A percentile compares a stretch with the other conserved stretches of the same genome.
phyloP scores from a whole-genome alignment of 23 tunicate genomes.

The Styela clava region DNA sequence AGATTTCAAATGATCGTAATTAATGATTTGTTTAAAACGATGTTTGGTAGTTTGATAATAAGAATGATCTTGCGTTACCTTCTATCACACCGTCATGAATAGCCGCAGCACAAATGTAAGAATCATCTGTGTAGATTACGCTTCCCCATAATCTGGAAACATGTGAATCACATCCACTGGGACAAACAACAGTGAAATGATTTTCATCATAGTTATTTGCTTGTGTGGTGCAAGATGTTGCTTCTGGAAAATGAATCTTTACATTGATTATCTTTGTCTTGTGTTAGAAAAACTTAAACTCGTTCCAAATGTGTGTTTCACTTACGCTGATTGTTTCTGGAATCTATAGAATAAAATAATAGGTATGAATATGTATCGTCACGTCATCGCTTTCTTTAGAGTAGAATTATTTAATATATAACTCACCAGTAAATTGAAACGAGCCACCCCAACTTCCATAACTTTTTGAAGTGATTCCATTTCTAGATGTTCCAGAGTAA shows the following conservation, averaged over 20 bases:
- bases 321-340: no score
- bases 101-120: constrained; percentile 75
- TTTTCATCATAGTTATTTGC: constrained; percentile 13
- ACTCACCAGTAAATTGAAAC: constrained; percentile 41
- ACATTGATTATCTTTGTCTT: no score
- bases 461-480: constrained; percentile 53
- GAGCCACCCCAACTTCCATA: constrained; percentile 37
- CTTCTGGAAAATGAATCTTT: constrained; percentile 15
- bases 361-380: no score
- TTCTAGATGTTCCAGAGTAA: constrained; percentile 44
- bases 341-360: no score
- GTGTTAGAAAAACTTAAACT: no score
- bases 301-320: no score
- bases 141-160: constrained; percentile 57
- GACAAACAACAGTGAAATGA: constrained; percentile 35
- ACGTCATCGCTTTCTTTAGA: no score
- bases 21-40: no score
- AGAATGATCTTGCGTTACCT: no score
- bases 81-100: constrained; percentile 67
- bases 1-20: no score
- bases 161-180: constrained; percentile 43
- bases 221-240: constrained; percentile 32
- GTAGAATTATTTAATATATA: neutral
- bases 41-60: no score
- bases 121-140: constrained; percentile 51